phyloP scores from a whole-genome alignment of 2,888 invertebrate genomes.

The Drosophila mulleri region DNA sequence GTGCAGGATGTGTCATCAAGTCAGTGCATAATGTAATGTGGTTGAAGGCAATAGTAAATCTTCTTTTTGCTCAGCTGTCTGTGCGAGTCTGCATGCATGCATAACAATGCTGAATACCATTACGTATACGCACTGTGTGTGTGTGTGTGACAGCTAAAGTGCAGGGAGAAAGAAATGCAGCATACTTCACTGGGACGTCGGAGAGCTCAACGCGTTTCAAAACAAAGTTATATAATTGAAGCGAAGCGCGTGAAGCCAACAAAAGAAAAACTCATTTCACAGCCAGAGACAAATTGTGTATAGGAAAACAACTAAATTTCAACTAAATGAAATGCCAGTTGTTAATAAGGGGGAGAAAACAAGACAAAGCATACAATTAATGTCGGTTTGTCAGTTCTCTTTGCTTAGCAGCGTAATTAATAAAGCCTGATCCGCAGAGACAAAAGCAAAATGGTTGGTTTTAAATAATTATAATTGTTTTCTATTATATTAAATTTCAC shows the following conservation, averaged over 20 bases:
- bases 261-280: slow-evolving; percentile 1
- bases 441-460: not conserved
- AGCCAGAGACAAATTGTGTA: not conserved
- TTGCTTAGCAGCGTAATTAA: not conserved
- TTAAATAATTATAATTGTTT: not conserved
- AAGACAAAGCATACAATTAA: too few relatives aligned
- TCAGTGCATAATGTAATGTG: not conserved
- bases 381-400: not conserved
- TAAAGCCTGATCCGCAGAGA: not conserved
- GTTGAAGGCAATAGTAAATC: not conserved
- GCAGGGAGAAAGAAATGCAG: slow-evolving; percentile 8
- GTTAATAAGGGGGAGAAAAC: not conserved
- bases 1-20: not conserved
- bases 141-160: not conserved
- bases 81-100: not conserved
- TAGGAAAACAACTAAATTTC: not conserved
- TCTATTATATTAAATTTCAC: not conserved
- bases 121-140: slow-evolving; percentile 35
- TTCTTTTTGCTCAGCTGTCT: not conserved
- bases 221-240: slow-evolving; percentile 25
- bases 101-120: slow-evolving; percentile 16
- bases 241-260: slow-evolving; percentile 13
- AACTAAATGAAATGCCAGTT: not conserved
- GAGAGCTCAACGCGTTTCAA: slow-evolving; percentile 6
- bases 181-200: slow-evolving; percentile 14